A percentile compares a stretch with the other conserved stretches of the same genome.
Evolutionary conservation across 2,888 invertebrate genomes (phyloP).

Genomic region (Lochmaea capreae): DNA sequence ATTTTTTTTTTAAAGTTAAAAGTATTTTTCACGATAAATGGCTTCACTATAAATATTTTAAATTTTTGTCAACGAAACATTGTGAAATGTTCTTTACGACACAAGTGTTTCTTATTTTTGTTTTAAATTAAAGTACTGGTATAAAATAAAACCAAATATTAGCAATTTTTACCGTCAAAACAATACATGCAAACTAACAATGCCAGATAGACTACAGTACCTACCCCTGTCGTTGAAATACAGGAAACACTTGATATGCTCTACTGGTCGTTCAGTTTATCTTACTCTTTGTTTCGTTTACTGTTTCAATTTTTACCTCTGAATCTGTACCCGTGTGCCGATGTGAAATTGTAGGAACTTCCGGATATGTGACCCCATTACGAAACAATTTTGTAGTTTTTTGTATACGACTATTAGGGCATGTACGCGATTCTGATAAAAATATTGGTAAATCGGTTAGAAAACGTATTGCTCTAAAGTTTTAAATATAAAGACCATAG

Average conservation of each 20-base stretch:
- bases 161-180: not conserved
- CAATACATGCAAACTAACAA: not conserved
- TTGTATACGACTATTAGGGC: not conserved
- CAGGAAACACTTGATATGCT: slow-evolving; percentile 47
- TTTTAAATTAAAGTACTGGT: no score
- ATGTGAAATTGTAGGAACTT: slow-evolving; percentile 42
- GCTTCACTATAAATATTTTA: no score
- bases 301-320: slow-evolving; percentile 34
- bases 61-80: no score
- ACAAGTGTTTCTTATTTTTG: no score
- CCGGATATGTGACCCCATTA: slow-evolving; percentile 46
- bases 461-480: not conserved
- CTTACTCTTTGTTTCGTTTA: slow-evolving; percentile 43
- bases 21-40: no score
- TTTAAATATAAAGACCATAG: no score
- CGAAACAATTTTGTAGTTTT: slow-evolving; percentile 9
- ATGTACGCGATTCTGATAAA: not conserved
- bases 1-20: no score
- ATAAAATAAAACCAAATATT: not conserved
- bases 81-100: no score
- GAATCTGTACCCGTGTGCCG: slow-evolving; percentile 28
- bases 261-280: slow-evolving; percentile 43
- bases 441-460: not conserved
- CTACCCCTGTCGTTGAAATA: slow-evolving; percentile 10
- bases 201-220: not conserved